Base-by-base conservation (phyloP, 2,797 vertebrate genomes). In the Oreochromis mossambicus region DNA sequence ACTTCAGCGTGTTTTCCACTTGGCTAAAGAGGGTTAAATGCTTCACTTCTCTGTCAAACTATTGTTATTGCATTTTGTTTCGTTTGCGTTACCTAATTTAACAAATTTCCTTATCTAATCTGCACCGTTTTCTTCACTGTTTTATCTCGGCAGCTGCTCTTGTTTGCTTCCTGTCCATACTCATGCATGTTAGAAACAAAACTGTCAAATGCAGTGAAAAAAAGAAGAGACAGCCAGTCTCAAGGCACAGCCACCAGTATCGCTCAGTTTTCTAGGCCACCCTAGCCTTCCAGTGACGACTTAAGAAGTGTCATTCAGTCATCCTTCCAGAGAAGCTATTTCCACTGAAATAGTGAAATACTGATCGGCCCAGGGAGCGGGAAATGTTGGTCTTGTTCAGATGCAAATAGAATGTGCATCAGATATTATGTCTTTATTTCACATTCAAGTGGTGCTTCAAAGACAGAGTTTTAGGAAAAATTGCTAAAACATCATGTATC, bases 221-320 rank as follows among this genome's bases (percentile, higher is more conserved):
- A 83, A 88, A 77, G 86, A 61, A 86, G 87, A 91, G 91, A 89
- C 88, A 83, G 91, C 32, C 63, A 3, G 26, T 87, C 90, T 86
- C 92, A 19, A 24, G 92, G 87, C 91, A 90, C 66, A 26, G 77
- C 85, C 89, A 84, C 50, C 85, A 86, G 87, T 88, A 10, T 80
- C 19, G 58, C 58, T 84, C 68, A 8, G 48, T 88, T 94, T 95
- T 94, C 93, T 94, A 93, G 94, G 94, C 91, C 93, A 94, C 84
- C 82, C 82, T 90, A 82, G 88, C 91, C 88, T 92, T 38, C 86
- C 83, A 83, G 92, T 92, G 88, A 91, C 86, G 92, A 75, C 93
- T 84, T 76, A 81, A 87, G 52, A 91, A 82, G 86, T 90, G 88
- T 90, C 92, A 86, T 38, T 89, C 73, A 87, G 24, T 43, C 77